A percentile compares a stretch with the other conserved stretches of the same genome.
phyloP scores from a whole-genome alignment of 2,888 invertebrate species.

The Dromius quadrimaculatus region DNA sequence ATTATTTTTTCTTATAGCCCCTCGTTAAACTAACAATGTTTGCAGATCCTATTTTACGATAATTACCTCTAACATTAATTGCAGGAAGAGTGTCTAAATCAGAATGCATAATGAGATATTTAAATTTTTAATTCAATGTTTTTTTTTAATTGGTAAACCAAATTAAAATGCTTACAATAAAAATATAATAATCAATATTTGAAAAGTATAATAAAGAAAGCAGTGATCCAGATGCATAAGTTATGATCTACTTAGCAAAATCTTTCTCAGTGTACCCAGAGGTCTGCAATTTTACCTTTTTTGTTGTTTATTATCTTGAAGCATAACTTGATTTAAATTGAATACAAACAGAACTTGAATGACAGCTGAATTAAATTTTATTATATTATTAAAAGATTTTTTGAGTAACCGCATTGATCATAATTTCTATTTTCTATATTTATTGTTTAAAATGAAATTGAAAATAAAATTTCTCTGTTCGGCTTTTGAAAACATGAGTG shows the following conservation, averaged over 20 bases:
- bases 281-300: no score
- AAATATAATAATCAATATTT: conserved; percentile 7
- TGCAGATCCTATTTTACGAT: conserved; percentile 13
- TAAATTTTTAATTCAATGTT: conserved; percentile 25
- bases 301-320: background rate
- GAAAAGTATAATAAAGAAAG: background rate
- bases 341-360: conserved; percentile 31
- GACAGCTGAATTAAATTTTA: background rate
- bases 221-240: conserved; percentile 15
- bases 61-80: conserved; percentile 25
- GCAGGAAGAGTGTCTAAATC: conserved; percentile 15
- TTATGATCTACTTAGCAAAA: conserved; percentile 25
- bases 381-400: no score
- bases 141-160: conserved; percentile 5
- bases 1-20: no score
- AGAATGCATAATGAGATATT: conserved; percentile 22
- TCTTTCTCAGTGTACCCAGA: no score
- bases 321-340: conserved; percentile 6
- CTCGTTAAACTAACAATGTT: no score
- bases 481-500: no score
- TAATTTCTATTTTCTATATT: no score
- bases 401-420: no score
- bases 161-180: conserved; percentile 1
- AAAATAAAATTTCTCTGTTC: no score
- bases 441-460: no score